Base-by-base conservation (phyloP, 2,797 vertebrate species). In the Cynodonichthys magdalenae region DNA sequence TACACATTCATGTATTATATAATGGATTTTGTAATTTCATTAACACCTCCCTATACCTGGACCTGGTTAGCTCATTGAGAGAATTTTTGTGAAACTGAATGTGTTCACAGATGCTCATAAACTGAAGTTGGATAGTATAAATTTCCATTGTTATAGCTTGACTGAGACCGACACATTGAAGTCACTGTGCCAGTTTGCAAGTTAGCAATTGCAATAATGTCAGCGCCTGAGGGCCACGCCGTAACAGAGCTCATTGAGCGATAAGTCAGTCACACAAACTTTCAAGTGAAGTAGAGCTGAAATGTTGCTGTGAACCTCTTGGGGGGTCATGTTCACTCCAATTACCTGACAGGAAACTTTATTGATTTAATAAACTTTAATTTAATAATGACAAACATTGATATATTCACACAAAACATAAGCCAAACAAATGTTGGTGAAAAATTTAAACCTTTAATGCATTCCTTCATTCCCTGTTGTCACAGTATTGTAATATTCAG, bases 361-460 rank as follows among this genome's bases (percentile, higher is more conserved):
- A 17, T 12, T 39, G 36, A 39, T 12, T 39, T 39, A 4, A 39
- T 39, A 39, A 36, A 14, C 12, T 12, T 39, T 39, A 39, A 12
- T 39, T 39, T 39, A 18, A 19, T 20, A 47, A 20, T 48, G 46
- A 20, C 19, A 48, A 48, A 14, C 19, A 20, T 20, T 11, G 1
- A 44, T 44, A 6, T 39, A 12, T 44, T 1, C 1, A n/a, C 3
- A 17, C 42, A 44, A 44, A 17, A 44, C 5, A 44, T 44, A 15
- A 44, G 42, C 42, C 15, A 44, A 44, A 44, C 17, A 44, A 4
- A 4, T 39, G 34, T 39, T 39, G 12, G 14, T 15, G 41, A 47
- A 9, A 61, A 69, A 74, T 61, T 18, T 0, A 44, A 19, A 48
- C 72, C 58, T 63, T 29, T 44, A 59, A 56, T 61, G 29, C 34